Base-by-base conservation (phyloP, 2,888 invertebrate species). In the Lordiphosa andalusiaca region DNA sequence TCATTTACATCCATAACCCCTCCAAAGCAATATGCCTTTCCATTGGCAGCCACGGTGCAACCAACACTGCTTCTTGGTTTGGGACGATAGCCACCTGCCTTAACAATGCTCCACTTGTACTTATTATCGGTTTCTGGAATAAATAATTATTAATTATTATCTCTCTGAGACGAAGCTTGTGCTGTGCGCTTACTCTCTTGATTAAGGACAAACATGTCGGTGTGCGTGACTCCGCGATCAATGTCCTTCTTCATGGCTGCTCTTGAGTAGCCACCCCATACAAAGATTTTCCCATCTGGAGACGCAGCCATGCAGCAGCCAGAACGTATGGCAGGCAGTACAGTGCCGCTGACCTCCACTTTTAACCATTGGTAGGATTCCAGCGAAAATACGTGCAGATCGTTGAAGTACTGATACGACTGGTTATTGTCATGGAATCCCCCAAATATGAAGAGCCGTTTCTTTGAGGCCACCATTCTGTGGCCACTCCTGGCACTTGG, bases 391-490 rank as follows among this genome's bases (percentile, higher is more conserved):
- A 93, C 88, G 88, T 95, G 92, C 1, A 96, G 88, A 87, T 98
- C 98, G 88, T 97, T 97, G 87, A 93, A 96, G 90, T 98, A 98
- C 73, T 94, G 94, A 87, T 94, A 97, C 62, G 95, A 94, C 54
- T 95, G 91, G 1, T 94, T 92, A 88, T 96, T 97, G 89, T 98
- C 98, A 84, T 95, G 93, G 89, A 97, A 98, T 0, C 98, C 98
- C 0, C 98, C 98, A 91, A 98, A 98, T 4, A 98, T 91, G 64
- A 96, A 90, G 1, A 98, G 89, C 76, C 93, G 93, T 71, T 95
- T 95, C 69, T 95, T 96, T 1, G 93, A 87, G 1, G 92, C 91
- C 1, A 93, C 93, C 97, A 98, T 98, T 60, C 98, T 91, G 89
- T 98, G 98, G 0, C 98, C 95, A 90, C 95, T 95, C 59, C 96